These are phyloP conservation scores for Lates calcarifer DNA, from an alignment of 2,113 vertebrate genomes.

Conservation along the genomic window DNA sequence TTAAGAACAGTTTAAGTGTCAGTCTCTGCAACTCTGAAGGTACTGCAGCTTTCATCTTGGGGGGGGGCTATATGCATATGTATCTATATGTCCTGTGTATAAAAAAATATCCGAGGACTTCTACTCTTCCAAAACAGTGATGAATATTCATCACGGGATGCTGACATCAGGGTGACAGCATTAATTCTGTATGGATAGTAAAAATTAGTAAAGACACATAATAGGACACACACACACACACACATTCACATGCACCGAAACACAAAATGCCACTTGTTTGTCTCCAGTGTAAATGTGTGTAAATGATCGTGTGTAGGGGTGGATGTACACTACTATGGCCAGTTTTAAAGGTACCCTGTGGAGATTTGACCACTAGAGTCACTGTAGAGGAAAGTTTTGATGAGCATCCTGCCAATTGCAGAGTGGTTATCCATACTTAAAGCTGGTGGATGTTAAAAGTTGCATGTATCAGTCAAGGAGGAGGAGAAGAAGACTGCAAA, in stretches of 20 bases:
- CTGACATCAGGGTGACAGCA: too few relatives aligned
- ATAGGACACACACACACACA: too few relatives aligned
- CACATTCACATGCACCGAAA: neutral
- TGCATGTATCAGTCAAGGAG: neutral
- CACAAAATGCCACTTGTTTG: neutral
- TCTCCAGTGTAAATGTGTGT: neutral
- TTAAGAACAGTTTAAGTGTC: neutral
- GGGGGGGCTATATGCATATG: neutral
- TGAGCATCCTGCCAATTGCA: neutral
- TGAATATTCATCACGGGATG: constrained; percentile 16
- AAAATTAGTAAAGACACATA: too few relatives aligned
- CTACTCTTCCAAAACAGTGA: neutral
- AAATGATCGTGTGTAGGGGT: neutral
- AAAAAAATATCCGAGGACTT: constrained; percentile 2
- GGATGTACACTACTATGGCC: neutral
- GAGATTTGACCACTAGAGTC: neutral
- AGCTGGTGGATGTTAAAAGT: too few relatives aligned
- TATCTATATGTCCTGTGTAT: neutral
- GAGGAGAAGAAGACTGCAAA: neutral
- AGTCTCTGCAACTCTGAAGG: neutral
- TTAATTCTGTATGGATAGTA: constrained; percentile 12
- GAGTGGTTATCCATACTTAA: neutral
- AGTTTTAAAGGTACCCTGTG: neutral
- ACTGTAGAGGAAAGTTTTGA: neutral
- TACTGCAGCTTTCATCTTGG: too few relatives aligned